Conservation (phyloP, 2,888 invertebrate genomes). For the Malthinus seriepunctatus region DNA sequence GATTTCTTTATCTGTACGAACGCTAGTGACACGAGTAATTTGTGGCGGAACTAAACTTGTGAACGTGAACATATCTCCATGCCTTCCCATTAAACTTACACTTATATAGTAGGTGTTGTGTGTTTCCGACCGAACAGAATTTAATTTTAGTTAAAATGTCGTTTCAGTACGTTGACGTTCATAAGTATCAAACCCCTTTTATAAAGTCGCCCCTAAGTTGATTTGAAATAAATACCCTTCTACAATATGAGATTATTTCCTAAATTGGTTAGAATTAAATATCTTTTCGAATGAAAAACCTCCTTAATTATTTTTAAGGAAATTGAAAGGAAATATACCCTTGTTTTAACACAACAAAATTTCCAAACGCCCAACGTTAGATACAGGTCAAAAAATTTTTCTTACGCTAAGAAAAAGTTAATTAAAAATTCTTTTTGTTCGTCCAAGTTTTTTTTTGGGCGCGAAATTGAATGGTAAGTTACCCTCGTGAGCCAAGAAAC, state of each 20-base stretch:
- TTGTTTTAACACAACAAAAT: neutral
- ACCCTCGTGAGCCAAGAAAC: constrained; percentile 1
- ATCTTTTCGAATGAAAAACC: constrained; percentile 11
- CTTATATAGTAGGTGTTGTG: too few species aligned
- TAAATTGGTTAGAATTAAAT: constrained; percentile 16
- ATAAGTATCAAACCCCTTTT: constrained; percentile 1
- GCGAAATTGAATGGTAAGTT: neutral
- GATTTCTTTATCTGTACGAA: too few species aligned
- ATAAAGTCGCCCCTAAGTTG: constrained; percentile 8
- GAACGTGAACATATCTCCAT: too few species aligned
- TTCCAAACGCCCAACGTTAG: neutral
- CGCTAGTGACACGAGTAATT: too few species aligned
- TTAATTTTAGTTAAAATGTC: constrained; percentile 18
- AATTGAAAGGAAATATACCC: constrained; percentile 2
- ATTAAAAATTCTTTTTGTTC: neutral
- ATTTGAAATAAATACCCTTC: constrained; percentile 11
- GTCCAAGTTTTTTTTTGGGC: neutral
- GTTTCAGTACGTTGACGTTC: constrained; percentile 11
- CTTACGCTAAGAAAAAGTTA: neutral
- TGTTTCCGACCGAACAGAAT: constrained; percentile 10
- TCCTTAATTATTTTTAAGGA: constrained; percentile 8
- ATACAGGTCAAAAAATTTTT: neutral
- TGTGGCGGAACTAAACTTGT: too few species aligned
- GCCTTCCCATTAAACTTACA: too few species aligned
- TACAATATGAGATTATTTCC: constrained; percentile 17